Percentiles rank a stretch among this genome's conserved stretches.
Evolutionary conservation across 2,888 invertebrate species (phyloP).

Genomic region (Aethes cnicana): DNA sequence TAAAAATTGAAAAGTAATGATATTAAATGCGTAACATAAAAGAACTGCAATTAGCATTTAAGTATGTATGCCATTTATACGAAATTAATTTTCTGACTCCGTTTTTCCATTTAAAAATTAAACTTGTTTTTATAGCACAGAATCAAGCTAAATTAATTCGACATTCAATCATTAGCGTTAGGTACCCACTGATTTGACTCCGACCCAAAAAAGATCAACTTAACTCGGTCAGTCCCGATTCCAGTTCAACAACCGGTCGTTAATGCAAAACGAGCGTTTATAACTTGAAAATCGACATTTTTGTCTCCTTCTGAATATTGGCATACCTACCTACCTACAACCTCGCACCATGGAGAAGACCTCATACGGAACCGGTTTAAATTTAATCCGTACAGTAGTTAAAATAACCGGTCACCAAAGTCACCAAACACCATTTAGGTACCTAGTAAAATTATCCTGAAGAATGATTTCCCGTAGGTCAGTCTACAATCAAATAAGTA

Average conservation of each 20-base stretch:
- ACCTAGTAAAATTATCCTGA: too few species aligned
- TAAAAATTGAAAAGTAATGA: too few species aligned
- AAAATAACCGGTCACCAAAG: background rate
- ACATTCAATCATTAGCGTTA: constrained; percentile 5
- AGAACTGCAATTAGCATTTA: too few species aligned
- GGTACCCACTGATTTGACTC: constrained; percentile 6
- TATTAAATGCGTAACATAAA: too few species aligned
- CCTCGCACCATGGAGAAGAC: constrained; percentile 15
- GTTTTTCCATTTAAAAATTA: too few species aligned
- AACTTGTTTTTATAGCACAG: too few species aligned
- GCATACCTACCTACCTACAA: constrained; percentile 13
- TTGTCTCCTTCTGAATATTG: constrained; percentile 14
- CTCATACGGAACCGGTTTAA: constrained; percentile 14
- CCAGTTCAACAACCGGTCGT: constrained; percentile 11
- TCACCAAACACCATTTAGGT: too few species aligned
- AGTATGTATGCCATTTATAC: too few species aligned
- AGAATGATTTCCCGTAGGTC: too few species aligned
- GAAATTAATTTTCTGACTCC: too few species aligned
- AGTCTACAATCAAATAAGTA: constrained; percentile 7
- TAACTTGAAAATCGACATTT: constrained; percentile 27
- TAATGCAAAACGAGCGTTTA: constrained; percentile 17
- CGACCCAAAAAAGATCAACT: constrained; percentile 19
- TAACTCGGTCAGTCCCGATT: constrained; percentile 15
- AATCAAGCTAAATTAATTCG: too few species aligned
- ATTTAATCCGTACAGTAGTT: background rate